phyloP scores from a whole-genome alignment of 2,888 invertebrate species.

The Trichopoda pennipes region DNA sequence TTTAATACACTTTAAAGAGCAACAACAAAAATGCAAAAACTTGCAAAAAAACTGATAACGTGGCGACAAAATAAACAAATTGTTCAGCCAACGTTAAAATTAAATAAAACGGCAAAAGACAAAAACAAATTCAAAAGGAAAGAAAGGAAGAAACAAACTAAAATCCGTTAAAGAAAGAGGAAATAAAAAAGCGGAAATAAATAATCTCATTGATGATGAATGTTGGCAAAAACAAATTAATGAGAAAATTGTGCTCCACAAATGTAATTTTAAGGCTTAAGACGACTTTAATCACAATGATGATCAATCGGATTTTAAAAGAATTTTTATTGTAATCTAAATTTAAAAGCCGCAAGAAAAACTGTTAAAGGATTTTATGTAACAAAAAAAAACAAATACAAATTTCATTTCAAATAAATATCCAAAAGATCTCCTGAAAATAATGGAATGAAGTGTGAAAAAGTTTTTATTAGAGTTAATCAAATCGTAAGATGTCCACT shows the following conservation, averaged over 20 bases:
- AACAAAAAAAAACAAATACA: too few relatives aligned
- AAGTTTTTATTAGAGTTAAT: too few relatives aligned
- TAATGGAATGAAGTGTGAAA: too few relatives aligned
- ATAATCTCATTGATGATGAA: constrained; percentile 53
- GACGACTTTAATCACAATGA: not conserved
- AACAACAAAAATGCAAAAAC: constrained; percentile 1
- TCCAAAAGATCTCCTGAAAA: too few relatives aligned
- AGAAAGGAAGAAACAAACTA: constrained; percentile 7
- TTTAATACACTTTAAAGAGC: constrained; percentile 7
- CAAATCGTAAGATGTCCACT: too few relatives aligned
- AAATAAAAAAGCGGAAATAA: constrained; percentile 46
- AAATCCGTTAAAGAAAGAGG: constrained; percentile 4
- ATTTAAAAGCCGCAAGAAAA: too few relatives aligned
- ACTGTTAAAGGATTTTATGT: too few relatives aligned
- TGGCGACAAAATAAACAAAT: constrained; percentile 50
- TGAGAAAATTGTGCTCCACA: constrained; percentile 24
- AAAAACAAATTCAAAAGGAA: not conserved
- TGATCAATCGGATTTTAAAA: constrained; percentile 12
- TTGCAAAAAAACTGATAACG: constrained; percentile 41
- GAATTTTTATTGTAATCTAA: not conserved
- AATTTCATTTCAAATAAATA: too few relatives aligned
- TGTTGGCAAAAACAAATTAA: constrained; percentile 9
- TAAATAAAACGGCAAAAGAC: not conserved
- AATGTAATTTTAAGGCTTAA: constrained; percentile 3
- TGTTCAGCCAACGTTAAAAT: constrained; percentile 19